Evolutionary conservation across 2,113 vertebrate species (phyloP).

Genomic region (Actinemys pallida): DNA sequence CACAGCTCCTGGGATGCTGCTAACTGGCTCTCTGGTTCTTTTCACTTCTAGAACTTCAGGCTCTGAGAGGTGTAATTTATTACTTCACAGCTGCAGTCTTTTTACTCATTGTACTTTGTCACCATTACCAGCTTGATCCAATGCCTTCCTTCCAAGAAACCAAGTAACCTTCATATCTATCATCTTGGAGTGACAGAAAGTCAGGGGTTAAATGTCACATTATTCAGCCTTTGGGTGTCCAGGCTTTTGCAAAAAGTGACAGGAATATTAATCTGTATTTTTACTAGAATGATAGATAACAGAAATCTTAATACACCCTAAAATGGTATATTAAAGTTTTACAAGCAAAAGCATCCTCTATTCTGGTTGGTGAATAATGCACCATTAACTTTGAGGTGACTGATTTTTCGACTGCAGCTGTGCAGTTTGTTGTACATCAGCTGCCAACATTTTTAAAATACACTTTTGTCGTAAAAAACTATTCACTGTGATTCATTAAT

Average conservation of each 20-base stretch:
- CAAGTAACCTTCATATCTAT: not conserved
- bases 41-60: not conserved
- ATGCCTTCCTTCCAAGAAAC: not conserved
- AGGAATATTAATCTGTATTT: not conserved
- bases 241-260: not conserved
- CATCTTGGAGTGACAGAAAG: not conserved
- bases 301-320: not conserved
- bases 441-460: not conserved
- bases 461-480: constrained; percentile 2
- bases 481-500: constrained; percentile 18
- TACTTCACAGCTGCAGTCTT: not conserved
- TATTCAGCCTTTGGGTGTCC: not conserved
- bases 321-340: not conserved
- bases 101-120: not conserved
- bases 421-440: constrained; percentile 5
- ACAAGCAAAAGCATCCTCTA: not conserved
- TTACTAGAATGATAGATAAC: not conserved
- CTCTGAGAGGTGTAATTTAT: not conserved
- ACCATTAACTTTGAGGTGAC: not conserved
- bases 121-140: not conserved
- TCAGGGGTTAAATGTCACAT: not conserved
- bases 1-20: not conserved
- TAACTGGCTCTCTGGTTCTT: not conserved
- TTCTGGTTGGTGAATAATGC: not conserved
- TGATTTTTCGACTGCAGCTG: not conserved